These are phyloP conservation scores for Gadopsis bispinosus DNA, from an alignment of 2,797 vertebrate species.

Conservation along the genomic window DNA sequence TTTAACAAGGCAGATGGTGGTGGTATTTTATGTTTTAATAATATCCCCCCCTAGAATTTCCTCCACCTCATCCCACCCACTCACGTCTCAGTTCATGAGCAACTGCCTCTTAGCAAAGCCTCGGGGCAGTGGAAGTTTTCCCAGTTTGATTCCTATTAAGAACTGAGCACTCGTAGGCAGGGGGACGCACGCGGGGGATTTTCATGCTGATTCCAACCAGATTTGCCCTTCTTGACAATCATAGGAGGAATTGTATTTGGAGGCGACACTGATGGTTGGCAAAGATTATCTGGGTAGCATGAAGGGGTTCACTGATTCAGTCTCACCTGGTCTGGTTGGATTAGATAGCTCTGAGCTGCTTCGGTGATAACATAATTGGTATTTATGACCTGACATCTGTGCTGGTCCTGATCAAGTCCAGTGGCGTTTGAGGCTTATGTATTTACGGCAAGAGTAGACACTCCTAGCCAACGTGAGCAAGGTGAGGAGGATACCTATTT, in stretches of 20 bases:
- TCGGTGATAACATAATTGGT: slow-evolving; percentile 49
- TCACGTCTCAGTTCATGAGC: slow-evolving; percentile 14
- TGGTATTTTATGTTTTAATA: slow-evolving; percentile 31
- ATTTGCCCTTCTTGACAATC: slow-evolving; percentile 25
- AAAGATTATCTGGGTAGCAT: slow-evolving; percentile 23
- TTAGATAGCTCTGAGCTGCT: slow-evolving; percentile 24
- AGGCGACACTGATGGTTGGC: slow-evolving; percentile 14
- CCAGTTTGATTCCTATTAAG: slow-evolving; percentile 41
- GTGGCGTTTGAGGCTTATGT: slow-evolving; percentile 28
- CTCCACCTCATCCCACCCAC: slow-evolving; percentile 14
- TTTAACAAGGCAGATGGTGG: slow-evolving; percentile 10
- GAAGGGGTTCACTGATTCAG: slow-evolving; percentile 30
- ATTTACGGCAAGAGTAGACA: slow-evolving; percentile 13
- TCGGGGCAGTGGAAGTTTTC: slow-evolving; percentile 35
- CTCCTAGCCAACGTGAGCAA: neutral
- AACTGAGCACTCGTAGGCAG: slow-evolving; percentile 16
- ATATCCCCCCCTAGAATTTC: neutral
- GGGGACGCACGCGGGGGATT: slow-evolving; percentile 12
- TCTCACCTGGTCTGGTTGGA: slow-evolving; percentile 17
- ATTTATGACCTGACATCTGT: slow-evolving; percentile 49
- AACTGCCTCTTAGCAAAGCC: slow-evolving; percentile 56
- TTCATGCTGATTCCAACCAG: slow-evolving; percentile 21
- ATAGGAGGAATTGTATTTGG: neutral
- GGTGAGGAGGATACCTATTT: neutral
- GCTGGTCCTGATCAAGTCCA: slow-evolving; percentile 22